These are phyloP conservation scores for Anthophora plumipes DNA, from an alignment of 2,888 invertebrate species.

Conservation along the genomic window DNA sequence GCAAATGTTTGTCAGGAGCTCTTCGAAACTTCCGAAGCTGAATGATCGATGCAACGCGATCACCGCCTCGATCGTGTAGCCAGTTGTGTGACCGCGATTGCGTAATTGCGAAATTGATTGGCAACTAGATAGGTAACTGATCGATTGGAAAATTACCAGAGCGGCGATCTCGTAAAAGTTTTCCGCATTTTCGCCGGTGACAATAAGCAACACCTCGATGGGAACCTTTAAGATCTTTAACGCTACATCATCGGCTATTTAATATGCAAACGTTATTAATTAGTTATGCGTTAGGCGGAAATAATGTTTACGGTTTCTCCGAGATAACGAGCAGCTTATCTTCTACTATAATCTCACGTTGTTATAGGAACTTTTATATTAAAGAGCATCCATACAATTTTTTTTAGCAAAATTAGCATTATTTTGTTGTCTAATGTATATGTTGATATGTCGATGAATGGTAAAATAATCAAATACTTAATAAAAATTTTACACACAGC, in stretches of 20 bases:
- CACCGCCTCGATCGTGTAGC: background rate
- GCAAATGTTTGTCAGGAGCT: background rate
- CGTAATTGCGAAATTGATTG: constrained; percentile 31
- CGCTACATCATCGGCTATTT: background rate
- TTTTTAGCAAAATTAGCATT: background rate
- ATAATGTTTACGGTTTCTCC: constrained; percentile 5
- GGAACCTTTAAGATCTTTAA: background rate
- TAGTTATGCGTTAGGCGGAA: background rate
- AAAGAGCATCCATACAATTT: background rate
- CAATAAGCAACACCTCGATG: background rate
- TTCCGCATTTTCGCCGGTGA: background rate
- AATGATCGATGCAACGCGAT: constrained; percentile 7
- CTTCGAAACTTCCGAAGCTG: background rate
- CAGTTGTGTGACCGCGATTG: constrained; percentile 7
- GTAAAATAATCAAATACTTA: no score
- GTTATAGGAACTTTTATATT: background rate
- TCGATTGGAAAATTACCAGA: constrained; percentile 44
- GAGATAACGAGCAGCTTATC: background rate
- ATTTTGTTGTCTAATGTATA: no score
- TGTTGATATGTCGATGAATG: no score
- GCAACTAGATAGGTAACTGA: constrained; percentile 8
- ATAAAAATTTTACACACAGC: no score
- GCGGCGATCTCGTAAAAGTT: background rate
- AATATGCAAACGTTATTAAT: constrained; percentile 14
- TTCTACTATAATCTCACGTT: background rate